Evolutionary conservation across 2,888 invertebrate genomes (phyloP).

Genomic region (Synanthedon andrenaeformis): DNA sequence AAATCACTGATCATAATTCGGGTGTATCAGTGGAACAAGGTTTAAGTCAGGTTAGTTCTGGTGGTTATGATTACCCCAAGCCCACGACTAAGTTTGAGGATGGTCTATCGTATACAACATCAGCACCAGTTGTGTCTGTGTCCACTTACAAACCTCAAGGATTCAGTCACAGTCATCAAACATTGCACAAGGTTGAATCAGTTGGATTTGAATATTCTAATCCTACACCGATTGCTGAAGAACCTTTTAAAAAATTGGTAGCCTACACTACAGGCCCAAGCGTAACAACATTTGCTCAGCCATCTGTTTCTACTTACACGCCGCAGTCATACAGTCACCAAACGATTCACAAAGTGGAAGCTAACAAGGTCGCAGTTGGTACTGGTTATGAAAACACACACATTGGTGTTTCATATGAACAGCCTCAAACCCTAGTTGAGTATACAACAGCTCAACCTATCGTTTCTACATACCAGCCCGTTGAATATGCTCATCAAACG

Average conservation of each 20-base stretch:
- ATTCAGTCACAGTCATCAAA: conserved; percentile 44
- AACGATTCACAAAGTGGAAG: conserved; percentile 29
- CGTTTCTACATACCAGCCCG: conserved; percentile 41
- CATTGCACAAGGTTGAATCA: conserved; percentile 36
- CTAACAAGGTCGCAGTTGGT: conserved; percentile 2
- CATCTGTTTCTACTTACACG: conserved; percentile 19
- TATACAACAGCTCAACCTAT: conserved; percentile 21
- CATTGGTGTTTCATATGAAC: conserved; percentile 10
- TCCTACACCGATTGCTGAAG: conserved; percentile 41
- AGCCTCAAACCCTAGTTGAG: conserved; percentile 14
- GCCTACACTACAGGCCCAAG: conserved; percentile 55
- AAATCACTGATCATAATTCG: conserved; percentile 29
- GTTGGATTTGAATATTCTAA: conserved; percentile 41
- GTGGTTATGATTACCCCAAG: conserved; percentile 39
- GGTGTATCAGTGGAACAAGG: conserved; percentile 2
- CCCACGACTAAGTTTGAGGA: conserved; percentile 51
- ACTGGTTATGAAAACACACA: neutral
- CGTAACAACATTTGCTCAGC: conserved; percentile 27
- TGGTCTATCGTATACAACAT: conserved; percentile 41
- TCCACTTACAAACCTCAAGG: conserved; percentile 46
- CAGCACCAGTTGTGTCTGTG: conserved; percentile 36
- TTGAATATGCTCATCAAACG: conserved; percentile 37
- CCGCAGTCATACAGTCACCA: conserved; percentile 17
- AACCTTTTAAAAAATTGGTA: conserved; percentile 48
- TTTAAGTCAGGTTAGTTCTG: conserved; percentile 12